Evolutionary conservation across 2,888 invertebrate genomes (phyloP).

Genomic region (Chrysolina americana): DNA sequence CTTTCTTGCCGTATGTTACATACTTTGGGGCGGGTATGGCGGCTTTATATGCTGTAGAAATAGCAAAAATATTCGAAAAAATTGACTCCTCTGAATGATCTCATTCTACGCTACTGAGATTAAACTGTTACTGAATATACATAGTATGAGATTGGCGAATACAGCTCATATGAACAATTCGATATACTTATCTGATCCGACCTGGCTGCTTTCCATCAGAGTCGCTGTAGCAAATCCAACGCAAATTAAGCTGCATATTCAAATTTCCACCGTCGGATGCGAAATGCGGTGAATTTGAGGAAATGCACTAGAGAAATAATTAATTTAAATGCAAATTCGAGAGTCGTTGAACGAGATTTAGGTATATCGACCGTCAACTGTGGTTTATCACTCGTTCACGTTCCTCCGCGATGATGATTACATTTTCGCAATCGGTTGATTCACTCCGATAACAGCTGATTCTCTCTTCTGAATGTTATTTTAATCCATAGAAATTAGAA

Average conservation of each 20-base stretch:
- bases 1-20: no score
- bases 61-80: no score
- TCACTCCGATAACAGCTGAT: background rate
- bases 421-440: background rate
- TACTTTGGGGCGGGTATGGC: no score
- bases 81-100: no score
- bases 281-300: conserved; percentile 20
- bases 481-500: background rate
- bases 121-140: no score
- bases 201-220: background rate
- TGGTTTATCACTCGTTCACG: conserved; percentile 12
- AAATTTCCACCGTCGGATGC: conserved; percentile 8
- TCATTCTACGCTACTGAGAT: no score
- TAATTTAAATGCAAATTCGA: conserved; percentile 20
- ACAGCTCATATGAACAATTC: background rate
- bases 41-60: no score
- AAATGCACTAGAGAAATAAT: conserved; percentile 19
- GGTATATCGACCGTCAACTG: conserved; percentile 1
- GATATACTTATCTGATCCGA: conserved; percentile 15
- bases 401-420: conserved; percentile 6
- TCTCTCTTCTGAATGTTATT: background rate
- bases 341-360: conserved; percentile 11
- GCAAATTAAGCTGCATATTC: conserved; percentile 6
- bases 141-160: background rate
- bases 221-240: conserved; percentile 7